These are phyloP conservation scores for Enteromius trimaculatus DNA, from an alignment of 2,797 vertebrate species.

Conservation along the genomic window DNA sequence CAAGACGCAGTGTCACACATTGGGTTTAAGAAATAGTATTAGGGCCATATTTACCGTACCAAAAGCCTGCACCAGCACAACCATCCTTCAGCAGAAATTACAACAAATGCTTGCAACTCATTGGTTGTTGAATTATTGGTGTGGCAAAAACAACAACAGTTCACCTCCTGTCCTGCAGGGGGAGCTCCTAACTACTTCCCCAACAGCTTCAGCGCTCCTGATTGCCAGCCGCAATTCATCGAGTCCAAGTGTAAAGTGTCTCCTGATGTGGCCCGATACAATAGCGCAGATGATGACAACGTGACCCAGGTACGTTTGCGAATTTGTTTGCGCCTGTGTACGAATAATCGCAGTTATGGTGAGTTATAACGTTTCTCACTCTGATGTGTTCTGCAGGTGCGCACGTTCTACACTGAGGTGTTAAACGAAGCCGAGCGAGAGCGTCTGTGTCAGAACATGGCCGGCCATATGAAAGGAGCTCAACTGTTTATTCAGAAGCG, in stretches of 20 bases:
- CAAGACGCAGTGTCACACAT: neutral
- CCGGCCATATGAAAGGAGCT: conserved; percentile 83
- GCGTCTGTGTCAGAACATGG: conserved; percentile 89
- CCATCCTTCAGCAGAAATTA: too few species aligned
- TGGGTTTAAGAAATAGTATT: neutral
- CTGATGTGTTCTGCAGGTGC: conserved; percentile 77
- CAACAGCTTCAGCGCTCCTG: conserved; percentile 92
- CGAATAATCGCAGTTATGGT: neutral
- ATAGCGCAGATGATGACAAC: conserved; percentile 86
- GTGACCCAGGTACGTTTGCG: conserved; percentile 83
- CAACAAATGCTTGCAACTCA: neutral
- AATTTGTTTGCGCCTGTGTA: neutral
- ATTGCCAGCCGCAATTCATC: conserved; percentile 69
- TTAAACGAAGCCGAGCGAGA: conserved; percentile 85
- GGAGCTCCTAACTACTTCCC: conserved; percentile 96
- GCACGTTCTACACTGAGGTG: conserved; percentile 84
- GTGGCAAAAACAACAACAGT: neutral
- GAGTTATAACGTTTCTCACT: neutral
- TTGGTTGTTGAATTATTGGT: neutral
- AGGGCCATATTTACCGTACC: neutral
- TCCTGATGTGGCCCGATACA: conserved; percentile 84
- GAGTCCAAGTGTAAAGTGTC: conserved; percentile 74
- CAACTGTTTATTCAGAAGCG: conserved; percentile 94
- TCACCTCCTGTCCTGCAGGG: conserved; percentile 73
- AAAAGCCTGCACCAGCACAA: neutral